A percentile compares a stretch with the other conserved stretches of the same genome.
These are phyloP conservation scores for Caenorhabditis becei DNA, from an alignment of 2,888 invertebrate genomes.

Conservation along the genomic window DNA sequence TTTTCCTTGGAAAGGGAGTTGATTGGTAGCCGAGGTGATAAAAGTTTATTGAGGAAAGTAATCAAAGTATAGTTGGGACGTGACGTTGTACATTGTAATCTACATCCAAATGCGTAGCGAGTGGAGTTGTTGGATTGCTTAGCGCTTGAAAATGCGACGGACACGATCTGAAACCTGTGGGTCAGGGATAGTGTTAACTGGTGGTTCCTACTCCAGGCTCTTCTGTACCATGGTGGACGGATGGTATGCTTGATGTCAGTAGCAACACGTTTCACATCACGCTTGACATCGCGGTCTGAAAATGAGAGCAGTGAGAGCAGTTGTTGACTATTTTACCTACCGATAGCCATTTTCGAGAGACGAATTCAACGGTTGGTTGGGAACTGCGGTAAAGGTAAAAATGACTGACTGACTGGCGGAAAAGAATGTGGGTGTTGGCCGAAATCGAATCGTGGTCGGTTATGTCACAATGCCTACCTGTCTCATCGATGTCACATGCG, in stretches of 20 bases:
- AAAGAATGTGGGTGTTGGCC: constrained; percentile 61
- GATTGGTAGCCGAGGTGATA: neutral
- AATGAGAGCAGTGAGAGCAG: neutral
- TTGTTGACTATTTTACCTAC: constrained; percentile 12
- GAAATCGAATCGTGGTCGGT: constrained; percentile 25
- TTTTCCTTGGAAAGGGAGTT: neutral
- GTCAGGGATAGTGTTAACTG: neutral
- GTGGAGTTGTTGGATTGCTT: too few species aligned
- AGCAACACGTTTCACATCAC: constrained; percentile 61
- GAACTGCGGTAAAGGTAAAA: constrained; percentile 11
- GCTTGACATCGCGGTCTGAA: constrained; percentile 48
- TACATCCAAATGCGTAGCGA: too few species aligned
- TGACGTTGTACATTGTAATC: too few species aligned
- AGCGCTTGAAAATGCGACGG: constrained; percentile 59
- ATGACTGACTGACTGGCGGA: constrained; percentile 16
- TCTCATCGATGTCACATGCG: constrained; percentile 41
- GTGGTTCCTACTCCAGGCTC: constrained; percentile 65
- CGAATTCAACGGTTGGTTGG: constrained; percentile 12
- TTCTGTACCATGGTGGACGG: constrained; percentile 69
- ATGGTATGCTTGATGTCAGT: constrained; percentile 64
- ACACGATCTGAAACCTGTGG: constrained; percentile 61
- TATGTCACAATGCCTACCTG: constrained; percentile 53
- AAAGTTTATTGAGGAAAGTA: neutral
- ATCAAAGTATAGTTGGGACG: too few species aligned
- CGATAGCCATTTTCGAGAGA: constrained; percentile 30